Base-by-base conservation (phyloP, 2,113 vertebrate genomes). In the Choloepus hoffmanni region DNA sequence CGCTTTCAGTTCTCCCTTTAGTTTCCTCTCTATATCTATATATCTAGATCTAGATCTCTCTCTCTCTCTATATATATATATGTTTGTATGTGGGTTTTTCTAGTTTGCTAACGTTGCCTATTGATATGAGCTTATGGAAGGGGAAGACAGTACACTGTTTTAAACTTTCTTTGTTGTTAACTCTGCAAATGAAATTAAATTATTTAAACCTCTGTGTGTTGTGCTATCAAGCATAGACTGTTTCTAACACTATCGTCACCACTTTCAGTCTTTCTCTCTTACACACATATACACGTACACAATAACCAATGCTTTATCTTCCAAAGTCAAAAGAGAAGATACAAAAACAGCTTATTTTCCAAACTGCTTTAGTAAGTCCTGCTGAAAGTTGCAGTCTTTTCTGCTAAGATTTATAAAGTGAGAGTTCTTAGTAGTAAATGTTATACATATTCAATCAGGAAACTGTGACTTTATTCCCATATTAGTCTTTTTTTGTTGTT, bases 281-380 rank as follows among this genome's bases (percentile, higher is more conserved):
- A 45, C 14, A 16, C 28, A 45, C 73, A 26, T 18, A n/a, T 8
- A 7, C 45, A 11, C 2, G 0, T 48, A 10, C 0, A 5, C 3
- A 5, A 11, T 67, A 30, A 33, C 10, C 26, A 2, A 67, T 18
- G 48, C 5, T 50, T 72, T 78, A 24, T 18, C 85, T 62, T 6
- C 55, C 67, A 12, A 87, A 67, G 18, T 92, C 67, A 82, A 68
- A 62, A 92, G 18, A 16, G 33, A 68, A 79, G 24, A n/a, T 68
- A 33, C 9, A 68, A 76, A 92, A 89, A 4, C 19, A 67, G 18
- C 77, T 50, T 48, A 43, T 26, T 76, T 87, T 92, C 77, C 60
- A 74, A 92, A 74, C 18, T 40, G 60, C 28, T 74, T 73, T 73
- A 73, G 21, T 21, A 83, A 40, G 45, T 48, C 2, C 36, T 12